These are phyloP conservation scores for Morone saxatilis DNA, from an alignment of 2,113 vertebrate species.

Conservation along the genomic window DNA sequence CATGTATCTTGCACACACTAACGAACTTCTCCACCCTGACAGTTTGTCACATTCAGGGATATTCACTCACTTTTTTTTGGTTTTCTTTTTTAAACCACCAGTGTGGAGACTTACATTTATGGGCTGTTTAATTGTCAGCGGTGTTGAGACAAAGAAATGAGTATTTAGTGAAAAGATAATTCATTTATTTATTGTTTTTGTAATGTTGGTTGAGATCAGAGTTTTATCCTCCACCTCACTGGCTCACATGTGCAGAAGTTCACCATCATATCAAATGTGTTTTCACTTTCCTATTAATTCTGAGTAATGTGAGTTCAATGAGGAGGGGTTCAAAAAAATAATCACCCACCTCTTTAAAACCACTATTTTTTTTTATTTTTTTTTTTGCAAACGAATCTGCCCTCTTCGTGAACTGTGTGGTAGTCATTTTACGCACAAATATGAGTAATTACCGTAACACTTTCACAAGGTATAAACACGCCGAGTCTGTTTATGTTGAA, in stretches of 20 bases:
- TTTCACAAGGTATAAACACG: constrained; percentile 55
- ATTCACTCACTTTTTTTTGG: constrained; percentile 25
- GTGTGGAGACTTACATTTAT: constrained; percentile 1
- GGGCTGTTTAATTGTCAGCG: not conserved
- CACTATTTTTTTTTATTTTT: not conserved
- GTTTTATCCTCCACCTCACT: constrained; percentile 28
- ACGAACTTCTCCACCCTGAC: constrained; percentile 50
- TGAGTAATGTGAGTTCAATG: constrained; percentile 14
- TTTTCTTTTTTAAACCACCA: constrained; percentile 2
- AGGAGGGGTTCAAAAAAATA: not conserved
- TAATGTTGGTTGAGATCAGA: constrained; percentile 3
- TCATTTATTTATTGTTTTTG: not conserved
- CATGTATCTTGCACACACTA: constrained; percentile 56
- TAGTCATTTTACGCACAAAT: constrained; percentile 59
- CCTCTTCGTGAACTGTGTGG: constrained; percentile 43
- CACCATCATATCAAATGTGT: constrained; percentile 27
- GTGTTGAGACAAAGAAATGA: not conserved
- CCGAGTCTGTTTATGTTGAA: constrained; percentile 55
- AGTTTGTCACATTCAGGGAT: constrained; percentile 70
- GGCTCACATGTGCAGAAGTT: constrained; percentile 29
- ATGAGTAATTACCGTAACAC: constrained; percentile 14
- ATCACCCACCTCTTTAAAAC: constrained; percentile 33
- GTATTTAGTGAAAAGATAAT: not conserved
- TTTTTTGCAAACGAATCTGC: constrained; percentile 36
- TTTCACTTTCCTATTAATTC: constrained; percentile 16